Percentiles rank a stretch among this genome's conserved stretches.
These are phyloP conservation scores for Thomomys bottae DNA, from an alignment of 2,113 vertebrate species.

Conservation along the genomic window DNA sequence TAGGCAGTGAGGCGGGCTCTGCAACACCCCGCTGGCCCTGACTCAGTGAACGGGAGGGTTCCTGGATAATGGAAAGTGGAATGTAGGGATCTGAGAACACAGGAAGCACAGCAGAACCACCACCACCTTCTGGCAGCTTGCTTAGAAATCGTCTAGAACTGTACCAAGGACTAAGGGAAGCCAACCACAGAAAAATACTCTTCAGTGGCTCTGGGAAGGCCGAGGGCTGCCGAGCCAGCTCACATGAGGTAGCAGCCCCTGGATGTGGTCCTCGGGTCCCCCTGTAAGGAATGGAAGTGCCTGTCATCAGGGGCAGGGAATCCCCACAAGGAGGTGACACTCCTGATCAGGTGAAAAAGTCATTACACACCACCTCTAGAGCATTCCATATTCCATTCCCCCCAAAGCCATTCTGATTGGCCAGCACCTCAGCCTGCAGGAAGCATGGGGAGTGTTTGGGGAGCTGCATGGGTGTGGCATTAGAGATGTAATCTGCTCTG, in stretches of 20 bases:
- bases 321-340: neutral
- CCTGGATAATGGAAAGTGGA: constrained; percentile 48
- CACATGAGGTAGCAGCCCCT: constrained; percentile 96
- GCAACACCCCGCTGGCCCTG: neutral
- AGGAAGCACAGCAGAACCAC: neutral
- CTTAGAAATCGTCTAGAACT: constrained; percentile 81
- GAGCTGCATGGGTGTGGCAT: too few relatives aligned
- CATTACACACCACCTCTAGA: neutral
- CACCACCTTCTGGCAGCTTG: constrained; percentile 74
- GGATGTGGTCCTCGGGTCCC: constrained; percentile 90
- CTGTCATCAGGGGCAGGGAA: too few relatives aligned
- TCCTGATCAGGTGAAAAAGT: neutral
- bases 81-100: neutral
- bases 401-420: neutral
- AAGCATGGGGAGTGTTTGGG: too few relatives aligned
- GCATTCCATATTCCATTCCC: neutral
- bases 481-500: too few relatives aligned
- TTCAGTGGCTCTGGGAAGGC: constrained; percentile 85
- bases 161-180: constrained; percentile 82
- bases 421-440: too few relatives aligned
- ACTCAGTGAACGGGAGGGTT: constrained; percentile 5
- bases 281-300: constrained; percentile 83
- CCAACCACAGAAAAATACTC: constrained; percentile 88
- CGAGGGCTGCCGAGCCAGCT: constrained; percentile 74
- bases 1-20: fast-evolving